A percentile compares a stretch with the other conserved stretches of the same genome.
Conservation (phyloP, 2,888 invertebrate genomes). For the Conomelus anceps region DNA sequence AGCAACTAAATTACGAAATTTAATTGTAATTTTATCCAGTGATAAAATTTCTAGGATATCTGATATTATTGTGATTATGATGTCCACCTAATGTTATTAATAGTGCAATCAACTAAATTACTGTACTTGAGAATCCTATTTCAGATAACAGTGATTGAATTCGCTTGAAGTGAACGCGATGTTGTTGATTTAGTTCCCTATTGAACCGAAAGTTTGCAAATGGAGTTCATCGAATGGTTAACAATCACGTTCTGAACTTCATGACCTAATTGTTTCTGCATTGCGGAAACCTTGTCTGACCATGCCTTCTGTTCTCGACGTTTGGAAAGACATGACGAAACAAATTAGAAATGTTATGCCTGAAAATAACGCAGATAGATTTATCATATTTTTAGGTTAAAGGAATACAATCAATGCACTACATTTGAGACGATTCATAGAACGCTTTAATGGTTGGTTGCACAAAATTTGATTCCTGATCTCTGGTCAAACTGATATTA, state of each 20-base stretch:
- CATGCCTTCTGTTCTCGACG: neutral
- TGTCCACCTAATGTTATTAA: too few species aligned
- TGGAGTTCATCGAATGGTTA: neutral
- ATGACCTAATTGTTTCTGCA: neutral
- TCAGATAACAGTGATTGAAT: neutral
- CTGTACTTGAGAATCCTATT: neutral
- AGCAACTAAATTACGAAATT: too few species aligned
- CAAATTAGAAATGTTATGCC: neutral
- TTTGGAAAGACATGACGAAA: too few species aligned
- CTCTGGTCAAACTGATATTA: too few species aligned
- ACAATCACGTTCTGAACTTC: neutral
- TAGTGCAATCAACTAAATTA: too few species aligned
- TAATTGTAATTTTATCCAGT: too few species aligned
- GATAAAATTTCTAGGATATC: too few species aligned
- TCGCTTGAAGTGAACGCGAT: neutral
- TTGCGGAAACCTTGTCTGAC: neutral
- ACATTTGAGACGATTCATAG: too few species aligned
- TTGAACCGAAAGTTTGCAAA: neutral
- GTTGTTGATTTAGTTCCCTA: neutral
- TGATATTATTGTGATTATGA: too few species aligned
- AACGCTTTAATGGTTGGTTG: too few species aligned
- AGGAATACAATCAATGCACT: neutral
- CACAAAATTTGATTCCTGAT: too few species aligned
- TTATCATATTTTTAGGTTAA: neutral
- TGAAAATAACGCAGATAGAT: neutral